A percentile compares a stretch with the other conserved stretches of the same genome.
Conservation (phyloP, 1,140 invertebrate genomes). For the Coptotermes formosanus region DNA sequence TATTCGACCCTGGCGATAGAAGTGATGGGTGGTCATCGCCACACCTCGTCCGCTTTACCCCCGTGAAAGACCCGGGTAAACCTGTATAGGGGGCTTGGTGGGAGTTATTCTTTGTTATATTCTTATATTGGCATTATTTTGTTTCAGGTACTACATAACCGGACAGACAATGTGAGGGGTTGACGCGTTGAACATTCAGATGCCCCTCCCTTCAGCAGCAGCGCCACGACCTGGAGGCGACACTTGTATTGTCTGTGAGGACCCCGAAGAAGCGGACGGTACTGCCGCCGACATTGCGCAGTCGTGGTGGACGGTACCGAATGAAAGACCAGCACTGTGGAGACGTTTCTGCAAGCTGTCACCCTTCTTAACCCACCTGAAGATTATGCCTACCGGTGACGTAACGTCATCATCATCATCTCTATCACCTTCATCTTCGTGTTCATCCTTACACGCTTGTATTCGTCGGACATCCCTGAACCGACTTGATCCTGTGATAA, state of each 20-base stretch:
- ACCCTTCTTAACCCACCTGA: background rate
- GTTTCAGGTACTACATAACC: background rate
- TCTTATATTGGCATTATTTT: background rate
- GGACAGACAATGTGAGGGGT: slow-evolving; percentile 11
- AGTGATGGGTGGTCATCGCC: too few relatives aligned
- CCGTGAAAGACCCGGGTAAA: too few relatives aligned
- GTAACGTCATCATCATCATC: background rate
- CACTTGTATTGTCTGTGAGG: background rate
- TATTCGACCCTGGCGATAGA: too few relatives aligned
- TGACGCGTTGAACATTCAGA: background rate
- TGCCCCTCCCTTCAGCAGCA: slow-evolving; percentile 1
- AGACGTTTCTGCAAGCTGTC: background rate
- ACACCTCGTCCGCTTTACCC: too few relatives aligned
- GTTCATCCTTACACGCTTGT: background rate
- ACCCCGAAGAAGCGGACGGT: background rate
- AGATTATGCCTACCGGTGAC: slow-evolving; percentile 13
- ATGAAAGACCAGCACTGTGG: background rate
- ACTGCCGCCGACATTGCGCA: background rate
- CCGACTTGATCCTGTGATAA: background rate
- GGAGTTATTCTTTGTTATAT: too few relatives aligned
- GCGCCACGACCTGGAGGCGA: background rate
- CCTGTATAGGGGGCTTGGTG: too few relatives aligned
- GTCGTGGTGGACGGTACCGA: background rate
- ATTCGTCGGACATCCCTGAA: background rate
- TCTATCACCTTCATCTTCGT: background rate